phyloP scores from a whole-genome alignment of 2,113 vertebrate genomes.

The Plectropomus leopardus region DNA sequence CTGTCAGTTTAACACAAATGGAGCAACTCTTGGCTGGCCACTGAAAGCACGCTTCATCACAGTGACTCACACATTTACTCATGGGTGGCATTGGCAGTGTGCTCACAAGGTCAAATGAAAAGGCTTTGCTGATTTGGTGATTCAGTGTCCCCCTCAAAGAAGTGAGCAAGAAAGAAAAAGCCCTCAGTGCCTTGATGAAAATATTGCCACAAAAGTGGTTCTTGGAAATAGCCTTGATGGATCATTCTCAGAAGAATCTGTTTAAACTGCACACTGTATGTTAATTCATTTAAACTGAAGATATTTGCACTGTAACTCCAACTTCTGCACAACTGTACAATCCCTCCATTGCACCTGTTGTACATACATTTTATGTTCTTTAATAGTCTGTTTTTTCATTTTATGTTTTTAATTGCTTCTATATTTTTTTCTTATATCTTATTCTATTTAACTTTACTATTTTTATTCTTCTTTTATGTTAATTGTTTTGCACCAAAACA shows the following conservation, averaged over 20 bases:
- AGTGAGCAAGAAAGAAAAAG: not conserved
- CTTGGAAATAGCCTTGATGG: not conserved
- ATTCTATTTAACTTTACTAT: too few relatives aligned
- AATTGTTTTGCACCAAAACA: too few relatives aligned
- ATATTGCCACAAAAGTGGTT: not conserved
- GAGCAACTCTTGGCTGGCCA: not conserved
- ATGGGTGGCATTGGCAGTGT: not conserved
- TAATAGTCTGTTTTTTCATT: too few relatives aligned
- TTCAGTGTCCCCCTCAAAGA: not conserved
- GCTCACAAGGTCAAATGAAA: conserved; percentile 34
- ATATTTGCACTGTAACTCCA: too few relatives aligned
- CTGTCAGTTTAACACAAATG: conserved; percentile 26
- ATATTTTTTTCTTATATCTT: too few relatives aligned
- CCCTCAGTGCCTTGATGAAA: not conserved
- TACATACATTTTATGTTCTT: too few relatives aligned
- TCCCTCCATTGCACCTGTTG: too few relatives aligned
- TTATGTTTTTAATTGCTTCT: too few relatives aligned
- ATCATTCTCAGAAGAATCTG: not conserved
- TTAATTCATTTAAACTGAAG: too few relatives aligned
- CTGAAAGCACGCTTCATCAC: not conserved
- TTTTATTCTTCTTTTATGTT: too few relatives aligned
- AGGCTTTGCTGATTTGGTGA: conserved; percentile 9
- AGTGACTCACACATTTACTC: conserved; percentile 39
- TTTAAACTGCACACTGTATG: too few relatives aligned
- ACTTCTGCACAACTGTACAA: too few relatives aligned